Evolutionary conservation across 2,888 invertebrate genomes (phyloP).

Genomic region (Syritta pipiens): DNA sequence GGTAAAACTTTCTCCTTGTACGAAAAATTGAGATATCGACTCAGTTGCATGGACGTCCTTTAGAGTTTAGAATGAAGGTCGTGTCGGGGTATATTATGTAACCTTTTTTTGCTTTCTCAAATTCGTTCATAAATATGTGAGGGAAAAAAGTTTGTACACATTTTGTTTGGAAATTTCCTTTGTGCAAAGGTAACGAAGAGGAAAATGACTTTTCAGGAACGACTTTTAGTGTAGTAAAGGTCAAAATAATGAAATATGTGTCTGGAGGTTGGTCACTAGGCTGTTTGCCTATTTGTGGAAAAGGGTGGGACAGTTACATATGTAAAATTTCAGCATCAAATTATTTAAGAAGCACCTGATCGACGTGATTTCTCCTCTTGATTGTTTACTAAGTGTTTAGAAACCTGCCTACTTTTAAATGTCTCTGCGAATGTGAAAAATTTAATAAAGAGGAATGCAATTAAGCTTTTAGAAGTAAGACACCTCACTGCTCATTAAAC

Average conservation of each 20-base stretch:
- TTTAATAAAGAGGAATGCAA: too few species aligned
- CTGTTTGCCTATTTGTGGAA: too few species aligned
- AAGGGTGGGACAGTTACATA: too few species aligned
- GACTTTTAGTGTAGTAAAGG: slow-evolving; percentile 50
- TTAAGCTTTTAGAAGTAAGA: too few species aligned
- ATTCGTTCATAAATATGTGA: slow-evolving; percentile 32
- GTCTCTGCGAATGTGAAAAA: too few species aligned
- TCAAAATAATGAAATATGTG: slow-evolving; percentile 47
- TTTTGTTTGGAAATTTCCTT: slow-evolving; percentile 17
- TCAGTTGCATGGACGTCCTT: slow-evolving; percentile 59
- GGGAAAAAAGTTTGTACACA: slow-evolving; percentile 34
- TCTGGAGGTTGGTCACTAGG: too few species aligned
- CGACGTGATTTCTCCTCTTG: too few species aligned
- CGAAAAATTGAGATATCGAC: slow-evolving; percentile 46
- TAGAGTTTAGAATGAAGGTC: slow-evolving; percentile 53
- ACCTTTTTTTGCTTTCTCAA: slow-evolving; percentile 22
- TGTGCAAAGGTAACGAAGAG: slow-evolving; percentile 55
- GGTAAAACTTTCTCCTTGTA: slow-evolving; percentile 21
- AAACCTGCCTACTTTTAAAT: too few species aligned
- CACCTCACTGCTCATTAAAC: too few species aligned
- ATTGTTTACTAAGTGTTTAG: too few species aligned
- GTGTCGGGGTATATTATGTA: slow-evolving; percentile 36
- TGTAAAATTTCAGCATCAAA: too few species aligned
- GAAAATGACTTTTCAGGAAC: slow-evolving; percentile 59
- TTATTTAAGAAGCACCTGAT: too few species aligned